phyloP scores from a whole-genome alignment of 1,140 invertebrate genomes.

The Apocrypta bakeri region DNA sequence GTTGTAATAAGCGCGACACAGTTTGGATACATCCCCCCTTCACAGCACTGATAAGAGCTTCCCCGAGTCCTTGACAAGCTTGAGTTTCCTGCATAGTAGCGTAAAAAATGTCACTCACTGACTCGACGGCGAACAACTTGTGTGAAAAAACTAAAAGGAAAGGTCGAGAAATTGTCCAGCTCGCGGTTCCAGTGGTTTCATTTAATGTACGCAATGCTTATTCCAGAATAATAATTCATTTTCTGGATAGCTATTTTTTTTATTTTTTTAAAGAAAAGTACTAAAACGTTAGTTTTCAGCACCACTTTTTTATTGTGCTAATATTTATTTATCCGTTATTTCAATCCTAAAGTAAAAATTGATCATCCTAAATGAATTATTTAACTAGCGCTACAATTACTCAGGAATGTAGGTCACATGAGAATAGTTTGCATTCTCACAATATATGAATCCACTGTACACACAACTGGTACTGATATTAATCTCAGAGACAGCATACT shows the following conservation, averaged over 20 bases:
- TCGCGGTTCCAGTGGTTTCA: conserved; percentile 48
- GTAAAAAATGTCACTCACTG: conserved; percentile 54
- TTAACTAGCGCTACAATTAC: conserved; percentile 35
- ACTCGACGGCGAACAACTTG: conserved; percentile 40
- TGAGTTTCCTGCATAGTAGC: conserved; percentile 69
- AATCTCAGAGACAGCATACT: conserved; percentile 37
- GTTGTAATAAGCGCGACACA: conserved; percentile 76
- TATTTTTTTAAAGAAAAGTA: conserved; percentile 15
- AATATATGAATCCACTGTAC: conserved; percentile 59
- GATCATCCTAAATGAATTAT: conserved; percentile 38
- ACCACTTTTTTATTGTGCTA: conserved; percentile 2
- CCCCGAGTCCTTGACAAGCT: conserved; percentile 69
- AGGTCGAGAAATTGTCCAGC: conserved; percentile 36
- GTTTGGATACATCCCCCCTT: conserved; percentile 71
- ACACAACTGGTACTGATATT: conserved; percentile 49
- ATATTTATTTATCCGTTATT: conserved; percentile 37
- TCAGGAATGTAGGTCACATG: conserved; percentile 56
- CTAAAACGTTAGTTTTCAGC: conserved; percentile 20
- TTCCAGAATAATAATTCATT: conserved; percentile 36
- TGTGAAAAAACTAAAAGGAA: conserved; percentile 46
- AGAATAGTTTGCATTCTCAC: conserved; percentile 54
- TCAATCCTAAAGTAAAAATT: conserved; percentile 28
- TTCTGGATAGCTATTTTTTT: conserved; percentile 1
- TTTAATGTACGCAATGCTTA: conserved; percentile 32
- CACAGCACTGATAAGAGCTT: conserved; percentile 71